phyloP scores from a whole-genome alignment of 1,140 invertebrate species.

The Pseudachorutes palmiensis region DNA sequence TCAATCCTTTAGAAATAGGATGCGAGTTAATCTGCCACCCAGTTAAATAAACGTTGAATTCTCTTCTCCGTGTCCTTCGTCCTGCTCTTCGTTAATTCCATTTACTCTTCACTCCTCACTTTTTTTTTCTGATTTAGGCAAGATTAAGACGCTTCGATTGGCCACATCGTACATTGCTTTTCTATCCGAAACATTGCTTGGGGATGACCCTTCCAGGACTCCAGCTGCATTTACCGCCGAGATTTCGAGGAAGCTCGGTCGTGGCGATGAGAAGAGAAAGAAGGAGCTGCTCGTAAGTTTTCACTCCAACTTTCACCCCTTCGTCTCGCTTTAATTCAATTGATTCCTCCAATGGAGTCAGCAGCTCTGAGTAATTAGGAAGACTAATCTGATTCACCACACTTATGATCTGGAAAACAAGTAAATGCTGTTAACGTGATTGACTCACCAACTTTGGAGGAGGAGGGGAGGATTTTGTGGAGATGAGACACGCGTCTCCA shows the following conservation, averaged over 20 bases:
- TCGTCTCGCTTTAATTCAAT: background rate
- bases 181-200: conserved; percentile 57
- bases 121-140: conserved; percentile 41
- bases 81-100: no score
- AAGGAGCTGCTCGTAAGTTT: conserved; percentile 54
- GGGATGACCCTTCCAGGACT: conserved; percentile 45
- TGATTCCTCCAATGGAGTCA: no score
- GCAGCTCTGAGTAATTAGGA: no score
- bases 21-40: no score
- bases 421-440: conserved; percentile 1
- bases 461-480: no score
- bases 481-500: background rate
- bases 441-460: background rate
- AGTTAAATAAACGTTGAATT: no score
- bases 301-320: background rate
- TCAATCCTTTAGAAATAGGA: no score
- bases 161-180: conserved; percentile 88
- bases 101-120: background rate
- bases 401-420: conserved; percentile 5
- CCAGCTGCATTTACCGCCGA: conserved; percentile 51
- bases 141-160: conserved; percentile 82
- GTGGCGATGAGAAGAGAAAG: conserved; percentile 40
- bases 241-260: conserved; percentile 43
- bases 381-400: background rate
- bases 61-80: no score